Conservation (phyloP, 2,113 vertebrate genomes). For the Hiodon tergisus region DNA sequence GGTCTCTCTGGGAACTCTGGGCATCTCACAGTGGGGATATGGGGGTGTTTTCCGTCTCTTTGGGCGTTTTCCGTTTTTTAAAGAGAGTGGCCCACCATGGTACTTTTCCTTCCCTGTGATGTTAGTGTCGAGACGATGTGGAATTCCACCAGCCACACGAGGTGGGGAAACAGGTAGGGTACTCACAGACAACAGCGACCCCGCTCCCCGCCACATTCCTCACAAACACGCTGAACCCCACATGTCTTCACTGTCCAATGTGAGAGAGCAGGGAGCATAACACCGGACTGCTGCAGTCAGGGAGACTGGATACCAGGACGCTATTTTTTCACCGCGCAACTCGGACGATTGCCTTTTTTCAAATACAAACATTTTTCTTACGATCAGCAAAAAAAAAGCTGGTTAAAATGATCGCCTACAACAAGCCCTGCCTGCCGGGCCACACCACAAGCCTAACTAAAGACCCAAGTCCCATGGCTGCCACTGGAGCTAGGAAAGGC, state of each 20-base stretch:
- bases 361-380: too few relatives aligned
- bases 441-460: neutral
- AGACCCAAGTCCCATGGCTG: neutral
- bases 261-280: neutral
- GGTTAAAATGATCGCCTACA: neutral
- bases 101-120: neutral
- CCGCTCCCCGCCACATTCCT: slow-evolving; percentile 24
- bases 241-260: neutral
- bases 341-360: neutral
- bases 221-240: slow-evolving; percentile 19
- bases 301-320: neutral
- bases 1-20: too few relatives aligned
- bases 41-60: too few relatives aligned
- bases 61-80: neutral
- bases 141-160: slow-evolving; percentile 24
- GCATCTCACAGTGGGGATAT: too few relatives aligned
- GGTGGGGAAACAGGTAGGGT: neutral
- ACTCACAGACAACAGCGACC: neutral
- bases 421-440: neutral
- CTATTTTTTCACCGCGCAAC: neutral
- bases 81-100: neutral
- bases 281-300: neutral
- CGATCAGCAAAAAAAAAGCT: too few relatives aligned
- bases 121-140: slow-evolving; percentile 16
- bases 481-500: neutral